A percentile compares a stretch with the other conserved stretches of the same genome.
These are phyloP conservation scores for Ptychobarbus kaznakovi DNA, from an alignment of 2,797 vertebrate genomes.

Conservation along the genomic window DNA sequence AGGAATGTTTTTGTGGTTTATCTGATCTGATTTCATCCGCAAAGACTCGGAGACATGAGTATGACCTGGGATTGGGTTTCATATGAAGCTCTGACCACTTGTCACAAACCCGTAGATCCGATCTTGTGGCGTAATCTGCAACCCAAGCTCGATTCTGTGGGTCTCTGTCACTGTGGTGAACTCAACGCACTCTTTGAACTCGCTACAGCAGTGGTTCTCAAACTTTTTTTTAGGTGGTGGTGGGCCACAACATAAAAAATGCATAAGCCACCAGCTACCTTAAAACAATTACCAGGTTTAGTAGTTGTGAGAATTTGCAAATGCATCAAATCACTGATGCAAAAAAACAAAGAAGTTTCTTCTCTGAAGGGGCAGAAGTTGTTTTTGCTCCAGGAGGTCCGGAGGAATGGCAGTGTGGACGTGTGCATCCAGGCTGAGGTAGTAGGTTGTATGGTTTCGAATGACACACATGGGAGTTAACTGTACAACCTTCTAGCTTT, in stretches of 20 bases:
- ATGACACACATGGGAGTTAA: conserved; percentile 99
- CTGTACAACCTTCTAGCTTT: conserved; percentile 99
- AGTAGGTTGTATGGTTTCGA: conserved; percentile 99
- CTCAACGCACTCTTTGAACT: conserved; percentile 64
- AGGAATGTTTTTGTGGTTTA: conserved; percentile 23
- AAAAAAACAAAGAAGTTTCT: not conserved
- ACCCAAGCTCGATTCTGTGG: conserved; percentile 99
- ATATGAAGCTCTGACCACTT: conserved; percentile 76
- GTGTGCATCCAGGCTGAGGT: conserved; percentile 99
- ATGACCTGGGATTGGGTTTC: conserved; percentile 20
- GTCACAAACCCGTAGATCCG: conserved; percentile 99
- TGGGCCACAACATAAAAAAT: not conserved
- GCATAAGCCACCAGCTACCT: not conserved
- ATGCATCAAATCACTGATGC: not conserved
- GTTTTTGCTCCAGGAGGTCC: conserved; percentile 65
- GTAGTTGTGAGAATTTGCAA: not conserved
- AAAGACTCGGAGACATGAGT: not conserved
- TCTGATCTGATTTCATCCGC: conserved; percentile 9
- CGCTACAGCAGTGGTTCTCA: not conserved
- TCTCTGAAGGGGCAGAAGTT: not conserved
- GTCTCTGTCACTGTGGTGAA: conserved; percentile 95
- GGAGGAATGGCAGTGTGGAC: conserved; percentile 79
- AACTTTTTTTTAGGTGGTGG: not conserved
- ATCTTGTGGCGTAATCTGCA: conserved; percentile 94
- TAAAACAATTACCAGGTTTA: conserved; percentile 1